A percentile compares a stretch with the other conserved stretches of the same genome.
Evolutionary conservation across 2,888 invertebrate genomes (phyloP).

Genomic region (Ochlodes sylvanus): DNA sequence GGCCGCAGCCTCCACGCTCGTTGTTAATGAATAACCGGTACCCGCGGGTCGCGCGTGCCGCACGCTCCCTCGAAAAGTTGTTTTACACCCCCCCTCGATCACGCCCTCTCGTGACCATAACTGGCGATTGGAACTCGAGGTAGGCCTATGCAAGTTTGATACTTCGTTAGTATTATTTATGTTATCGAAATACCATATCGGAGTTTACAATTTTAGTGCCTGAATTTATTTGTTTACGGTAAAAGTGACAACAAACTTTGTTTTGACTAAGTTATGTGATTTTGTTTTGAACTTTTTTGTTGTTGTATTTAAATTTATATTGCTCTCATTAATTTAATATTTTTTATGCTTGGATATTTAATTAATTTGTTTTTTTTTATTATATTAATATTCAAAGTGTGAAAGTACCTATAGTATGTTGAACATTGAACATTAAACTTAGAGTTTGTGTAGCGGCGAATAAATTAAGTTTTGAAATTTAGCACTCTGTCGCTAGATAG

Average conservation of each 20-base stretch:
- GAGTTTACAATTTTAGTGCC: neutral
- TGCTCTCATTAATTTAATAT: neutral
- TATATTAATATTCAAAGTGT: conserved; percentile 2
- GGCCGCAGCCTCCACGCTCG: conserved; percentile 77
- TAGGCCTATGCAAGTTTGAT: conserved; percentile 33
- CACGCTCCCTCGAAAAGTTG: conserved; percentile 73
- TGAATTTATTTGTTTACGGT: conserved; percentile 1
- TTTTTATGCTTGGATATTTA: neutral
- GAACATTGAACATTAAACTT: conserved; percentile 27
- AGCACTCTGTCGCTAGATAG: conserved; percentile 30
- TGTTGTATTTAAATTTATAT: neutral
- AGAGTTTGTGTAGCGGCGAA: conserved; percentile 30
- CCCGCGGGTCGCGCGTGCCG: conserved; percentile 79
- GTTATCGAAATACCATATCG: neutral
- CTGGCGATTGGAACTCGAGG: conserved; percentile 47
- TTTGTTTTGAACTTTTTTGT: conserved; percentile 3
- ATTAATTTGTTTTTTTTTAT: neutral
- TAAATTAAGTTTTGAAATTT: conserved; percentile 37
- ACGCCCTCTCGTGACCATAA: conserved; percentile 68
- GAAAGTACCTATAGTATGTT: conserved; percentile 33
- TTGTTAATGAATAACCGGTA: conserved; percentile 82
- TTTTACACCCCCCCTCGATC: conserved; percentile 66
- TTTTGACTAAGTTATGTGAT: conserved; percentile 23
- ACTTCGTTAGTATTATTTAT: conserved; percentile 7
- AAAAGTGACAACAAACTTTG: conserved; percentile 25